Conservation (phyloP, 2,888 invertebrate species). For the Drosophila subquinaria region DNA sequence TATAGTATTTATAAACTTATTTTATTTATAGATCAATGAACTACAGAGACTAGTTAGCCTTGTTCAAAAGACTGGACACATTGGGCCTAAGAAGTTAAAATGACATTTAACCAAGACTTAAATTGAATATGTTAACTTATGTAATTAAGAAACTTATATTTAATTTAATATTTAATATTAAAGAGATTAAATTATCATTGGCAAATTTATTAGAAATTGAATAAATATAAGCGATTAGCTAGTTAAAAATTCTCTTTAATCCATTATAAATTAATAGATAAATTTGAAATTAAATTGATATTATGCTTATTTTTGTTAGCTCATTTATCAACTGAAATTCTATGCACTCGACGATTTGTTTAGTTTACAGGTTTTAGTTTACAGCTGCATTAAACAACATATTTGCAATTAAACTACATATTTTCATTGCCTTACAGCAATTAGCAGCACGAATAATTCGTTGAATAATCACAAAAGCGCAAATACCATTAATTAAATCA, state of each 20-base stretch:
- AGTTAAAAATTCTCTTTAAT: neutral
- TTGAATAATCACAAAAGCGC: constrained; percentile 25
- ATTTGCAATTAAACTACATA: constrained; percentile 44
- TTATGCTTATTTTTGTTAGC: constrained; percentile 8
- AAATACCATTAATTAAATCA: constrained; percentile 58
- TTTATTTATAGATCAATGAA: constrained; percentile 42
- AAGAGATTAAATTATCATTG: neutral
- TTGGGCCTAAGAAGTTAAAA: no score
- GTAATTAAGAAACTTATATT: no score
- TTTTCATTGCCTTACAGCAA: constrained; percentile 51
- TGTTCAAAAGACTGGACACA: constrained; percentile 3
- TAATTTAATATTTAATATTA: no score
- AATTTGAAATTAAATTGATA: neutral
- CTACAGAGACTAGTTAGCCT: constrained; percentile 10
- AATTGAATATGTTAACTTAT: no score
- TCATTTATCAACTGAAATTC: constrained; percentile 10
- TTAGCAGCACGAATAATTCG: constrained; percentile 41
- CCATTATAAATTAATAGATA: neutral
- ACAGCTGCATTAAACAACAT: constrained; percentile 36
- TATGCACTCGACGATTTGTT: constrained; percentile 3
- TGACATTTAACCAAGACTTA: no score
- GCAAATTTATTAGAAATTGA: neutral
- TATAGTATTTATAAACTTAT: constrained; percentile 6
- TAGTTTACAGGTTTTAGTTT: constrained; percentile 11
- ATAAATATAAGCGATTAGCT: neutral